Base-by-base conservation (phyloP, 2,113 vertebrate genomes). In the Hypanus sabinus region DNA sequence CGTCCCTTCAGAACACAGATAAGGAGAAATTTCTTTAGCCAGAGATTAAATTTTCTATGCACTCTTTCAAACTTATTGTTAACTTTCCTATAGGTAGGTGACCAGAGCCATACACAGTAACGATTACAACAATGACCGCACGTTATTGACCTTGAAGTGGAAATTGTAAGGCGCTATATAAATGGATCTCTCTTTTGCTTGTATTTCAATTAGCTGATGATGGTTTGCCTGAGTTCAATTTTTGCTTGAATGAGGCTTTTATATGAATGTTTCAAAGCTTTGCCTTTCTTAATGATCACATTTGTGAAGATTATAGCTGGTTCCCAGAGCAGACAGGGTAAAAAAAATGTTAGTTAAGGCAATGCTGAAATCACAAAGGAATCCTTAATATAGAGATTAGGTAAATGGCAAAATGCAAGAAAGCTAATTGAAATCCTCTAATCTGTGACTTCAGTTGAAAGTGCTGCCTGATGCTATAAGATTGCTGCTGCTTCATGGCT, bases 371-470 rank as follows among this genome's bases (percentile, higher is more conserved):
- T 30, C 90, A 93, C 68, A 73, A 70, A 93, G 70, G 38, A 55
- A 73, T 10, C 90, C 65, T 92, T 92, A 92, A 92, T 92, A 36
- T 46, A 71, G 65, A 92, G 68, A 91, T 91, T 91, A 91, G 36
- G 36, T 55, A 75, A 93, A 93, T 93, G 70, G 68, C 70, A 93
- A 93, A 93, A 93, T 55, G 68, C 68, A 93, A 93, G 70, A 73
- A 46, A 70, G 68, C 70, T 93, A 93, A 93, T 93, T 93, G 36
- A 93, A 75, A 93, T 93, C 36, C 36, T 93, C 68, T 93, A 93
- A 93, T 93, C 81, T 87, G 55, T 33, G 76, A 87, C 46, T 87
- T 33, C 36, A 93, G 91, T 93, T 93, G 91, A 75, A 93, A 93
- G 36, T 93, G 91, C 91, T 75, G 68, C 91, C 68, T 93, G 91